phyloP scores from a whole-genome alignment of 1,140 invertebrate species.

The Drosophila subobscura region DNA sequence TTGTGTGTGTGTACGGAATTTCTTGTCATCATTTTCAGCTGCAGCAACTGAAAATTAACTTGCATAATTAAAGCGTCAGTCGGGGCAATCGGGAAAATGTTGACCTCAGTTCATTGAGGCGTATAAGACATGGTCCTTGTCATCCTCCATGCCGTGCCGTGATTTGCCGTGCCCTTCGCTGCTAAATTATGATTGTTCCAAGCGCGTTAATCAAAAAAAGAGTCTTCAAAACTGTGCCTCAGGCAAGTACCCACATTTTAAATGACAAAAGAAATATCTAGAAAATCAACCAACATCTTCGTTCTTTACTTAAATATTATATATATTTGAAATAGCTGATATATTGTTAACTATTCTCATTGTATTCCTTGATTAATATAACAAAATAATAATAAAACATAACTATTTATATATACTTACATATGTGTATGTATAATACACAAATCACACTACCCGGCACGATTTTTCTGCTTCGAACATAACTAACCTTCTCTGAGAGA shows the following conservation, averaged over 20 bases:
- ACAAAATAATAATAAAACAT: no score
- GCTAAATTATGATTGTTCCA: conserved; percentile 56
- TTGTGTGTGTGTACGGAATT: conserved; percentile 54
- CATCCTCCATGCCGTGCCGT: conserved; percentile 2
- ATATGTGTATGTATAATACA: no score
- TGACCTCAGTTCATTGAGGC: conserved; percentile 57
- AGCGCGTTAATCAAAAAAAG: conserved; percentile 55
- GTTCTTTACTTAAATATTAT: no score
- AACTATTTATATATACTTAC: no score
- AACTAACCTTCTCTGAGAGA: no score
- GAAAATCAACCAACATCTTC: neutral
- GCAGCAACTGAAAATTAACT: conserved; percentile 71
- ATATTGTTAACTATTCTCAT: no score
- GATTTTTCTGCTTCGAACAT: no score
- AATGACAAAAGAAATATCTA: no score
- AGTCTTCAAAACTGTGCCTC: conserved; percentile 10
- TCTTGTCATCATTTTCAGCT: conserved; percentile 76
- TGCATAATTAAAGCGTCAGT: conserved; percentile 73
- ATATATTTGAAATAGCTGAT: no score
- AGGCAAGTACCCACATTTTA: neutral
- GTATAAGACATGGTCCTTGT: conserved; percentile 57
- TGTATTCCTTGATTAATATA: no score
- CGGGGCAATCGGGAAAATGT: conserved; percentile 46
- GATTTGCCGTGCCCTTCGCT: conserved; percentile 42
- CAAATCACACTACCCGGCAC: no score